Conservation (phyloP, 2,888 invertebrate genomes). For the Patella caerulea region DNA sequence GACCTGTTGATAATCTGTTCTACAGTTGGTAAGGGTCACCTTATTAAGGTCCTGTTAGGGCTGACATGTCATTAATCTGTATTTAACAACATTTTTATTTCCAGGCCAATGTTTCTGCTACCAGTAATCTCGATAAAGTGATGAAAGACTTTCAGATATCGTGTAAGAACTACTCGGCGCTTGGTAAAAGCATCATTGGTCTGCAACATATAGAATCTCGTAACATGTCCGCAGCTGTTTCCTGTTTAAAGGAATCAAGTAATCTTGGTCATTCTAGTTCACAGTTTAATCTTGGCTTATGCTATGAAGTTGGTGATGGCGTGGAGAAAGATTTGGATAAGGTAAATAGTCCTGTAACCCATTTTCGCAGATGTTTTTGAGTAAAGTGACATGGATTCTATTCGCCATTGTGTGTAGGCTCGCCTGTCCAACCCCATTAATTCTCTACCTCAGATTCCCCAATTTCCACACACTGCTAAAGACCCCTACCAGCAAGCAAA, state of each 20-base stretch:
- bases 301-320: slow-evolving; percentile 80
- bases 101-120: no score
- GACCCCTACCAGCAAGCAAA: no score
- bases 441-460: not conserved
- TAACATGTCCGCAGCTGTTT: slow-evolving; percentile 48
- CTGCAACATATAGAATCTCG: slow-evolving; percentile 43
- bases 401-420: no score
- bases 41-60: no score
- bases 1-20: no score
- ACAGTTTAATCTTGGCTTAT: slow-evolving; percentile 80
- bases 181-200: slow-evolving; percentile 54
- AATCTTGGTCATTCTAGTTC: slow-evolving; percentile 72
- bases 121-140: slow-evolving; percentile 44
- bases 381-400: no score
- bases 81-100: no score
- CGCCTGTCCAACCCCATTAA: no score
- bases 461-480: not conserved
- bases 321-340: slow-evolving; percentile 76
- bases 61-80: no score
- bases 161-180: slow-evolving; percentile 50
- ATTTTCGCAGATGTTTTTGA: not conserved
- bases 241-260: slow-evolving; percentile 57
- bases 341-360: slow-evolving; percentile 34
- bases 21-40: no score
- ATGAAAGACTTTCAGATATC: slow-evolving; percentile 53